Percentiles rank a stretch among this genome's conserved stretches.
These are phyloP conservation scores for Apus apus DNA, from an alignment of 2,113 vertebrate genomes.

Conservation along the genomic window DNA sequence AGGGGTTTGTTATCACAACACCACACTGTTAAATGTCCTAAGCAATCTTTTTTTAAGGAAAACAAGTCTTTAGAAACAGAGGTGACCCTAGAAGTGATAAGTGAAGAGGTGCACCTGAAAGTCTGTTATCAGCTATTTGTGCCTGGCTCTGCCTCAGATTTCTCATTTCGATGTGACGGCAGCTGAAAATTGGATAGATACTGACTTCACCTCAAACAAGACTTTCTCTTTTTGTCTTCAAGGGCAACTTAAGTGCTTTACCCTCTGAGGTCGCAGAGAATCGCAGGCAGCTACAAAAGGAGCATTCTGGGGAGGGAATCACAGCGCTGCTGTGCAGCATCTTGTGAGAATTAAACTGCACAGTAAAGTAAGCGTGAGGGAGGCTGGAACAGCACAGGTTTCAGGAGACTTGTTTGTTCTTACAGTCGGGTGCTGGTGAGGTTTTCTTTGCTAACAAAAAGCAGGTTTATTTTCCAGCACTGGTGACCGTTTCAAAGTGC, in stretches of 20 bases:
- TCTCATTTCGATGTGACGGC: slow-evolving; percentile 83
- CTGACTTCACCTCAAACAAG: slow-evolving; percentile 71
- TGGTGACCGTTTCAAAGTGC: accelerated
- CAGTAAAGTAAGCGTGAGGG: neutral
- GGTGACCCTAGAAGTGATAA: slow-evolving; percentile 79
- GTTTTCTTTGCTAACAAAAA: neutral
- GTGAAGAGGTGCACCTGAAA: slow-evolving; percentile 76
- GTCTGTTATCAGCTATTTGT: slow-evolving; percentile 77
- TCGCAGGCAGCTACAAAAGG: neutral
- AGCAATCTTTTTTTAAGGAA: slow-evolving; percentile 76
- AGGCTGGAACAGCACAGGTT: neutral
- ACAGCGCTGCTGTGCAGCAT: neutral
- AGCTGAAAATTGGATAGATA: slow-evolving; percentile 81
- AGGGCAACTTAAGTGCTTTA: slow-evolving; percentile 66
- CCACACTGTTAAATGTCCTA: slow-evolving; percentile 63
- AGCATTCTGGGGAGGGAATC: neutral
- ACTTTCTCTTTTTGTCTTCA: slow-evolving; percentile 68
- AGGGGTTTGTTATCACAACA: slow-evolving; percentile 42
- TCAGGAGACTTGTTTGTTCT: neutral
- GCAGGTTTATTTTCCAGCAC: neutral
- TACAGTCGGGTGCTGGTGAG: neutral
- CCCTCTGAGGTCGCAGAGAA: slow-evolving; percentile 42
- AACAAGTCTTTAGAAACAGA: slow-evolving; percentile 79
- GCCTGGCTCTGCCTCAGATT: slow-evolving; percentile 78
- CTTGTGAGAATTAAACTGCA: slow-evolving; percentile 12